Base-by-base conservation (phyloP, 2,888 invertebrate genomes). In the Drosophila subsilvestris region DNA sequence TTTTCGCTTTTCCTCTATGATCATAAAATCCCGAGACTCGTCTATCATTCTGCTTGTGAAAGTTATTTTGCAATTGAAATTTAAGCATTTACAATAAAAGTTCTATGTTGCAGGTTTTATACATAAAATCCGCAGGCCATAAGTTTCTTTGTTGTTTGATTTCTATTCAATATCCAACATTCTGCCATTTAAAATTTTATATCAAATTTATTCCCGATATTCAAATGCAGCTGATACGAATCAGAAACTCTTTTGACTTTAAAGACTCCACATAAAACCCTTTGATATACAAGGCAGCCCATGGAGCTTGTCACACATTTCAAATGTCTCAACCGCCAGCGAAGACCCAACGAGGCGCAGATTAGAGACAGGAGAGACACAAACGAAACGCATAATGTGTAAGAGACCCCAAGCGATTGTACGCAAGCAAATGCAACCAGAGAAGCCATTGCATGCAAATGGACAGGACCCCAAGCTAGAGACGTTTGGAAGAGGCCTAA, bases 251-350 rank as follows among this genome's bases (percentile, higher is more conserved):
- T 37, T n/a, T n/a, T 2, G 18, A 42, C 17, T 14, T 42, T 4
- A 1, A n/a, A 48, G 17, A 9, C n/a, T 2, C 6, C 18, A 22
- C 66, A 66, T 68, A 67, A 66, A 67, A 66, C 29, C n/a, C 29
- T 22, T 25, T 56, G 56, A 67, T 25, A 49, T 56, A 66, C 68
- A 29, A 56, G 66, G 48, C 43, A 56, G 49, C 68, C 66, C 66
- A 67, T 8, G 10, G 66, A 55, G 56, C 48, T 37, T 68, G 66
- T 68, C 69, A 67, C 57, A 69, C 66, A 44, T 57, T 68, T 67
- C 49, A 57, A 67, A 68, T 45, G 69, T 8, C 48, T 68, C 8
- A 48, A 25, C 66, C 66, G 20, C 66, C 57, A 20, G 37, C 69
- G 57, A 45, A 57, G 68, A 37, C 32, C 7, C 32, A 1, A 12